A percentile compares a stretch with the other conserved stretches of the same genome.
phyloP scores from a whole-genome alignment of 2,888 invertebrate genomes.

The Tetrapedia diversipes region DNA sequence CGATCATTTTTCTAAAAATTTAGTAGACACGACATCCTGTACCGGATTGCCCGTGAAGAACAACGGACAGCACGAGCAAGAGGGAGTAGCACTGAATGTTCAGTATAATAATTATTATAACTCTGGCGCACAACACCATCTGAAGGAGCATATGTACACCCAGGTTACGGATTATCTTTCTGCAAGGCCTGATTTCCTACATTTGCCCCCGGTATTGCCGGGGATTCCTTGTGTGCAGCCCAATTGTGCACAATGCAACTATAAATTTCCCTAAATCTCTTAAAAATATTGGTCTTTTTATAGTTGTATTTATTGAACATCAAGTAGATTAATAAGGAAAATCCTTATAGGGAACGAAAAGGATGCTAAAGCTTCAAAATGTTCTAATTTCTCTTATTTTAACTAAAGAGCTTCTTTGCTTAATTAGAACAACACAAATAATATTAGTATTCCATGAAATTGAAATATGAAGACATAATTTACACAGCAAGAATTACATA shows the following conservation, averaged over 20 bases:
- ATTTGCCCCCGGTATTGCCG: constrained; percentile 78
- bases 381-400: neutral
- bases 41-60: constrained; percentile 45
- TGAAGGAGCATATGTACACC: constrained; percentile 73
- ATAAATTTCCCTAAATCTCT: constrained; percentile 72
- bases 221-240: constrained; percentile 79
- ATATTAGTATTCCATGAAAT: neutral
- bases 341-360: no score
- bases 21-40: constrained; percentile 44
- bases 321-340: no score
- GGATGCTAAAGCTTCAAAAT: no score
- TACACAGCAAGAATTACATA: neutral
- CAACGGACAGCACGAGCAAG: constrained; percentile 62
- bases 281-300: neutral
- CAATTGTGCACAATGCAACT: constrained; percentile 78
- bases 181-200: constrained; percentile 62
- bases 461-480: neutral
- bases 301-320: neutral
- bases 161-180: constrained; percentile 67
- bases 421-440: neutral
- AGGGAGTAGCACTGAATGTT: constrained; percentile 71
- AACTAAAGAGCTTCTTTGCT: neutral
- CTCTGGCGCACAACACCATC: constrained; percentile 72
- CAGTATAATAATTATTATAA: constrained; percentile 76
- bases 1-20: constrained; percentile 72